These are phyloP conservation scores for Ommatoiulus sabulosus DNA, from an alignment of 2,888 invertebrate genomes.

Conservation along the genomic window DNA sequence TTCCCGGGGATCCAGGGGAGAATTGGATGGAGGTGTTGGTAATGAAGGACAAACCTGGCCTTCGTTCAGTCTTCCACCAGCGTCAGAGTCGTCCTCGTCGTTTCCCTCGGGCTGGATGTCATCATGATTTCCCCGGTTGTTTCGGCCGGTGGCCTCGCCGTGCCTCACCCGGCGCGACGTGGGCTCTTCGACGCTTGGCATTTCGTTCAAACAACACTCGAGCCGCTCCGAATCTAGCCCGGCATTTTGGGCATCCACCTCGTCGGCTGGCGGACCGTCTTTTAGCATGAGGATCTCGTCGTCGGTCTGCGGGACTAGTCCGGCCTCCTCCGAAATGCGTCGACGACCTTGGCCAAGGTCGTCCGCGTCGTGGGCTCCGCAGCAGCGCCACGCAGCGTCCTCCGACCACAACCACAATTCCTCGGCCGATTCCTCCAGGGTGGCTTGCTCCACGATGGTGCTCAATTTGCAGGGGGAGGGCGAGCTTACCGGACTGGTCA, in stretches of 20 bases:
- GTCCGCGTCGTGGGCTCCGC: too few species aligned
- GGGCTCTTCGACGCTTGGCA: background rate
- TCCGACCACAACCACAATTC: too few species aligned
- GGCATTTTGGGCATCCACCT: background rate
- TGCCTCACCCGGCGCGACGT: background rate
- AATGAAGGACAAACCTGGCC: too few species aligned
- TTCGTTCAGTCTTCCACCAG: too few species aligned
- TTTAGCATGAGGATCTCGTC: background rate
- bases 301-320: background rate
- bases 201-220: too few species aligned
- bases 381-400: background rate
- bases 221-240: too few species aligned
- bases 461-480: background rate
- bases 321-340: background rate
- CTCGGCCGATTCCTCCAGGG: background rate
- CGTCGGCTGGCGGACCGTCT: background rate
- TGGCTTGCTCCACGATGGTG: constrained; percentile 38
- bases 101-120: background rate
- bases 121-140: background rate
- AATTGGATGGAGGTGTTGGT: too few species aligned
- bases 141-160: background rate
- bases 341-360: constrained; percentile 47
- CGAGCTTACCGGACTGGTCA: too few species aligned
- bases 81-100: background rate
- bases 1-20: background rate